phyloP scores from a whole-genome alignment of 2,113 vertebrate species.

The Nycticryphes semicollaris region DNA sequence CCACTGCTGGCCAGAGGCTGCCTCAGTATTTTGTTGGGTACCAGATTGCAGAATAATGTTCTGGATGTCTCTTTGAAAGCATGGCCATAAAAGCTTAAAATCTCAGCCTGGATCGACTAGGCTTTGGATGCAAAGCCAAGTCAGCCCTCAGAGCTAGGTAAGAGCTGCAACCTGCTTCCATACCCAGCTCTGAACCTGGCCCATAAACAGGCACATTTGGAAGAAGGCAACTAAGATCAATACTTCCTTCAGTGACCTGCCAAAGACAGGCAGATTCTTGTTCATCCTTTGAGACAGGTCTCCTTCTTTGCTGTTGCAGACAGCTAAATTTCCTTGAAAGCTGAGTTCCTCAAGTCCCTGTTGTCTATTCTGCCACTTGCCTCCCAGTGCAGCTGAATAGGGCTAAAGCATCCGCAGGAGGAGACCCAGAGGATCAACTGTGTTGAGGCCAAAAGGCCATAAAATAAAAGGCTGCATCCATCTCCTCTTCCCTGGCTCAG shows the following conservation, averaged over 20 bases:
- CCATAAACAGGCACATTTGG: background rate
- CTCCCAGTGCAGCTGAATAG: background rate
- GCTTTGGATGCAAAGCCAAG: background rate
- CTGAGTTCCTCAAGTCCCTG: background rate
- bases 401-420: background rate
- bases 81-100: background rate
- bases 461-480: background rate
- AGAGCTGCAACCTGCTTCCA: background rate
- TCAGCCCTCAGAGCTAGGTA: background rate
- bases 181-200: background rate
- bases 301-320: background rate
- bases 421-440: background rate
- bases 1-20: background rate
- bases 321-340: background rate
- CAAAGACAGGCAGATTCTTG: background rate
- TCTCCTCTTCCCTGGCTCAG: background rate
- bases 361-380: background rate
- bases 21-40: background rate
- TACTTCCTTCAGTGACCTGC: background rate
- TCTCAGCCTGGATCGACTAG: background rate
- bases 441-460: background rate
- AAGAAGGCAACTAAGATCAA: background rate
- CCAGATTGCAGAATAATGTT: background rate
- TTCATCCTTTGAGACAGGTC: background rate
- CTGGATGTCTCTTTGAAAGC: background rate